Evolutionary conservation across 2,797 vertebrate genomes (phyloP), one percentile per base, ranked within the genome.

Genomic region (Esox lucius): DNA sequence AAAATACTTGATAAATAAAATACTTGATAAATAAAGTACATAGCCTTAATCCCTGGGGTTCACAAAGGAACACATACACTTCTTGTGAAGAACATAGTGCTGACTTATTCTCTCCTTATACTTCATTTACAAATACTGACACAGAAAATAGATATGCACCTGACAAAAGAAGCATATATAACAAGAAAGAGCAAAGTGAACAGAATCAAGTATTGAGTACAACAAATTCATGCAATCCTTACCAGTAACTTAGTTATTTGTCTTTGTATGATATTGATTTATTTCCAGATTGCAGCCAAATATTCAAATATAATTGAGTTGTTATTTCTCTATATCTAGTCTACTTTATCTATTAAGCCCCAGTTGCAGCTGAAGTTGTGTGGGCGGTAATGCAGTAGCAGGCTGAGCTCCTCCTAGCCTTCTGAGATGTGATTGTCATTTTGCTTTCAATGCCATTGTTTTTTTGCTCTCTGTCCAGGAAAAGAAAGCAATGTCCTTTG

Each of bases 21-120:
- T 1, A 31, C 28, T 31, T 31, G n/a, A n/a, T n/a, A n/a, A n/a
- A n/a, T n/a, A 72, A 61, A 22, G 53, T 71, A 17, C 11, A n/a
- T 73, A 64, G 22, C 22, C 71, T 17, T 24, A 28, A 65, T 68
- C 22, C 33, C n/a, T 13, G 22, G 26, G 61, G 59, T 9, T 73
- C 61, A 65, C 26, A 49, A 66, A 24, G 8, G 26, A 42, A 46
- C 24, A 61, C 35, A 28, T 72, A 46, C 71, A 61, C 71, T 62
- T 42, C 71, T 24, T 16, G 13, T 72, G 31, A 11, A 64, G 1
- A n/a, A 35, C 22, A 24, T 22, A 46, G 16, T 59, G 19, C 70
- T 72, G 70, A 72, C 4, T 64, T 13, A 51, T 49, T 22, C 46
- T 26, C 48, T n/a, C 13, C 7, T 6, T 48, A 4, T n/a, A 64